Evolutionary conservation across 2,797 vertebrate species (phyloP).

Genomic region (Sebastiscus albofasciatus): DNA sequence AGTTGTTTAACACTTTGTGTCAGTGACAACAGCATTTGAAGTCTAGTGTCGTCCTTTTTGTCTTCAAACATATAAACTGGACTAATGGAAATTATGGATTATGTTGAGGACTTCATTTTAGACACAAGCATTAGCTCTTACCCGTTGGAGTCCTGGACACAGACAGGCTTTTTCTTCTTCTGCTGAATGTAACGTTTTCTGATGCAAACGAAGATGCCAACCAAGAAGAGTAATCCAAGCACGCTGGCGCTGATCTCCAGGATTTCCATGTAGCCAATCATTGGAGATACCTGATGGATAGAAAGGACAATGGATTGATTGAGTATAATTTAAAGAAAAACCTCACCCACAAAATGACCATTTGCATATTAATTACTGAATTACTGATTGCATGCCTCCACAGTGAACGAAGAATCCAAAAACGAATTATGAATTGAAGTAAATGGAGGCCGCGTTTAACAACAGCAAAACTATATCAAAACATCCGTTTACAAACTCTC

Average conservation of each 20-base stretch:
- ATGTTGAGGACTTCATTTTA: not conserved
- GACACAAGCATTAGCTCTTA: constrained; percentile 10
- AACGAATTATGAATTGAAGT: too few species aligned
- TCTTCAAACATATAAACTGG: not conserved
- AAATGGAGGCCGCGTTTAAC: too few species aligned
- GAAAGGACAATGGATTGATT: not conserved
- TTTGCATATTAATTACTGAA: too few species aligned
- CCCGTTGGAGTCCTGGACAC: constrained; percentile 92
- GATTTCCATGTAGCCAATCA: constrained; percentile 84
- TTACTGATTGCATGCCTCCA: too few species aligned
- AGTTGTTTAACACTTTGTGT: not conserved
- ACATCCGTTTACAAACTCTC: too few species aligned
- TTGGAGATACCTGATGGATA: constrained; percentile 35
- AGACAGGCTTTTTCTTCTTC: constrained; percentile 86
- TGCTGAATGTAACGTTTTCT: constrained; percentile 82
- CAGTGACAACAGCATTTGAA: not conserved
- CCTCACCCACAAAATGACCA: not conserved
- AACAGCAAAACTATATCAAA: too few species aligned
- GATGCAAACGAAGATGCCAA: constrained; percentile 71
- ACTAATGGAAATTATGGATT: not conserved
- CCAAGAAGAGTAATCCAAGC: constrained; percentile 78
- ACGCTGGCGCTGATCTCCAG: constrained; percentile 80
- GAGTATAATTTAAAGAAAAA: not conserved
- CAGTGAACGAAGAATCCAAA: too few species aligned
- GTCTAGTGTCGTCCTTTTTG: not conserved